phyloP scores from a whole-genome alignment of 2,797 vertebrate genomes.

The Clarias laeviceps region DNA sequence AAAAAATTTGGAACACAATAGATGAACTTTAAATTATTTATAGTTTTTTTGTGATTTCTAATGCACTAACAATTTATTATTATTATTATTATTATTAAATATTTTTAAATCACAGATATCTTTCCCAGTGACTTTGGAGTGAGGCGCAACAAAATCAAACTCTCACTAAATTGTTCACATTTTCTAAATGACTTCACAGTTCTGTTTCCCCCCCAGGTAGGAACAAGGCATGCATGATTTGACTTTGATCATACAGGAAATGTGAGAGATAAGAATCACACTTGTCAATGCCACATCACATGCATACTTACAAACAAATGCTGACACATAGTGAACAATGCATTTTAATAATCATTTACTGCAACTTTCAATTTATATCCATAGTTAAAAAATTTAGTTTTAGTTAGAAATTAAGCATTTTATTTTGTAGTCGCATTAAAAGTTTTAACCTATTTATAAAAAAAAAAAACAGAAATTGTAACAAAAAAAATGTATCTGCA shows the following conservation, averaged over 20 bases:
- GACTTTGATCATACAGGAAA: slow-evolving; percentile 19
- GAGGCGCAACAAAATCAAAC: background rate
- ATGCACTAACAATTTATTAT: background rate
- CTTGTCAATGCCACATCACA: background rate
- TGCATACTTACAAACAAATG: background rate
- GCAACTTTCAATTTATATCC: background rate
- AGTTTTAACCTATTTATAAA: too few species aligned
- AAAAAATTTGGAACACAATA: background rate
- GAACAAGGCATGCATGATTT: slow-evolving; percentile 15
- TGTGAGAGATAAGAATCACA: slow-evolving; percentile 19
- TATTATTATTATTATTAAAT: too few species aligned
- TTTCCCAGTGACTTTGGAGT: background rate
- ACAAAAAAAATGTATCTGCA: background rate
- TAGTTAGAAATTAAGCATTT: too few species aligned
- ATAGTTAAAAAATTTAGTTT: too few species aligned
- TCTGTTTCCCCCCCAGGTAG: background rate
- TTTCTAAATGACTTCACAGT: background rate
- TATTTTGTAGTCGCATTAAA: background rate
- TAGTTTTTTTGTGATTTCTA: background rate
- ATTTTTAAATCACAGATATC: background rate
- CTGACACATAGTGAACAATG: background rate
- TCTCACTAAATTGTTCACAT: background rate
- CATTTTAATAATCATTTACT: background rate
- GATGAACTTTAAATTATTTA: too few species aligned
- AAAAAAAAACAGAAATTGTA: background rate